Base-by-base conservation (phyloP, 2,888 invertebrate genomes). In the Catocala fraxini region DNA sequence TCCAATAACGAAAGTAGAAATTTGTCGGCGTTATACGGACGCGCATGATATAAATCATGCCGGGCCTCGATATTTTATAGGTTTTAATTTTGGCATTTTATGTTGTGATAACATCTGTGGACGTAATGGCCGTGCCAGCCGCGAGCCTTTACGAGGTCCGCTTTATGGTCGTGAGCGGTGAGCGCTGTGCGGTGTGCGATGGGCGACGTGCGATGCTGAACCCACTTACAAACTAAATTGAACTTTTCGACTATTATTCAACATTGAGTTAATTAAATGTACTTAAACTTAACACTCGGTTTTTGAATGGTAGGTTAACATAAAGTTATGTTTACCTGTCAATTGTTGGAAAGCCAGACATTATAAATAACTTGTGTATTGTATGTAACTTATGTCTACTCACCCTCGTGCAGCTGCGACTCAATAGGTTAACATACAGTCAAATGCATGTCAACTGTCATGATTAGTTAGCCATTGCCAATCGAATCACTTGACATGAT, bases 21-120 rank as follows among this genome's bases (percentile, higher is more conserved):
- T 88, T 85, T 84, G 83, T 85, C 82, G 75, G 70, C 74, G 81
- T 80, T 73, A 85, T 76, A 78, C 72, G 72, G 69, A 71, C 80
- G 81, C 72, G 78, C 80, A 77, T 77, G 82, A 82, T 80, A 86
- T 91, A 90, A 89, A 91, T 90, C 89, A 90, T 83, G 84, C 77
- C 77, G 80, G 73, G 78, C 76, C 77, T 82, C 87, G 87, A 89
- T 91, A 90, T 89, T 91, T 92, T 91, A 85, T 85, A 79, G 82
- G 87, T 89, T 90, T 91, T 90, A 91, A 90, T 90, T 90, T 90
- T 75, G 90, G 85, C 83, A 79, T 89, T 92, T 92, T 92, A 92
- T 89, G 89, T 88, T 84, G 89, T 88, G 91, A 91, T 90, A 91
- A 91, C 90, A 91, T 90, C 89, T 90, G 90, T 49, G 84, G 83